These are phyloP conservation scores for Scaptomyza hsui DNA, from an alignment of 1,140 invertebrate species.

Conservation along the genomic window DNA sequence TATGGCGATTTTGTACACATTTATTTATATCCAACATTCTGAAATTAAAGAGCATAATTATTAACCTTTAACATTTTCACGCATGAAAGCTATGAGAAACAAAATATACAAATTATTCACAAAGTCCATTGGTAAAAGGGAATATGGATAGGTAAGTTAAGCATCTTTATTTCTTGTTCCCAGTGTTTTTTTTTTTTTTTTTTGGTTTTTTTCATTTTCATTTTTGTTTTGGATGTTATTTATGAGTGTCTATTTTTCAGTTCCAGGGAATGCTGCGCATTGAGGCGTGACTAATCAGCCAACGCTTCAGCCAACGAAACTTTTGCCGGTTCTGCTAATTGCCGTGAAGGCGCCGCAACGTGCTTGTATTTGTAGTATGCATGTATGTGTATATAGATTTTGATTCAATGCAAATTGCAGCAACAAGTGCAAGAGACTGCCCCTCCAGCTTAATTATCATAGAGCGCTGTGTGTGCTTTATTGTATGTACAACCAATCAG, in stretches of 20 bases:
- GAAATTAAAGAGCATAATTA: constrained; percentile 70
- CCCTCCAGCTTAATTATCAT: constrained; percentile 73
- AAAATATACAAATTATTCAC: constrained; percentile 32
- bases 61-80: constrained; percentile 82
- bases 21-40: constrained; percentile 32
- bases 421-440: constrained; percentile 67
- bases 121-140: constrained; percentile 29
- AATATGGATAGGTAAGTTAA: constrained; percentile 15
- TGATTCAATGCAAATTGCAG: constrained; percentile 72
- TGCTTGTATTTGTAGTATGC: background rate
- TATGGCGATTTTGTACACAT: constrained; percentile 58
- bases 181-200: constrained; percentile 22
- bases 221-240: constrained; percentile 64
- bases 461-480: constrained; percentile 23
- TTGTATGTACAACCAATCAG: constrained; percentile 79
- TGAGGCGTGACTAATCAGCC: constrained; percentile 76
- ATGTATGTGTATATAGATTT: constrained; percentile 4
- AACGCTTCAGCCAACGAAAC: constrained; percentile 42
- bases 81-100: constrained; percentile 63
- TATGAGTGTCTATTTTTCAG: constrained; percentile 75
- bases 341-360: constrained; percentile 72
- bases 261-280: constrained; percentile 63
- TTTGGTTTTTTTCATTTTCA: constrained; percentile 15
- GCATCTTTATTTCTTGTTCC: constrained; percentile 11
- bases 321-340: constrained; percentile 68